Conservation (phyloP, 2,797 vertebrate species). For the Chromobotia macracanthus region DNA sequence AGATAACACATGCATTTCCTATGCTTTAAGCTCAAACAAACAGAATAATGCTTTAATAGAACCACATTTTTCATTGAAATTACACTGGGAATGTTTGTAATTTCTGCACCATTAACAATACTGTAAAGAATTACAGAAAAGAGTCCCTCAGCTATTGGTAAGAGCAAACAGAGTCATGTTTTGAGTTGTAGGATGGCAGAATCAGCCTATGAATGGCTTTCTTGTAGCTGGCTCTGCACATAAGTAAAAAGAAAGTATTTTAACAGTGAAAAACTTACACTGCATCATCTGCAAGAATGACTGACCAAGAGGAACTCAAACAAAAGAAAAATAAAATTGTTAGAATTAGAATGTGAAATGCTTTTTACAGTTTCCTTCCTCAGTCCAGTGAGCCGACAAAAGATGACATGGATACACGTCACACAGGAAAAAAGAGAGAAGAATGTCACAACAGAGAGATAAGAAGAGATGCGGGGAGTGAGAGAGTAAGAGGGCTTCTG, state of each 20-base stretch:
- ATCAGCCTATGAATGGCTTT: not conserved
- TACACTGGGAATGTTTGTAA: no score
- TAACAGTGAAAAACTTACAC: no score
- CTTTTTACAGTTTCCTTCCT: conserved; percentile 5
- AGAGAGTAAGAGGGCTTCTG: conserved; percentile 7
- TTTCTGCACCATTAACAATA: no score
- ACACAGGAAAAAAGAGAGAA: conserved; percentile 52
- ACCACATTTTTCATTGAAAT: no score
- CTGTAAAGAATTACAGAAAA: no score
- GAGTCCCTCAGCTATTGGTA: no score
- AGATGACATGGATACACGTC: conserved; percentile 36
- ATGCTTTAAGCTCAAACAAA: not conserved
- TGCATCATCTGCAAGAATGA: not conserved
- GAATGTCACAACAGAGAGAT: conserved; percentile 12
- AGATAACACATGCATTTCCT: not conserved
- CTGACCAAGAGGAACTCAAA: conserved; percentile 5
- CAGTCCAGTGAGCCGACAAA: not conserved
- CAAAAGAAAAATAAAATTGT: not conserved
- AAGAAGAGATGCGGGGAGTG: conserved; percentile 7
- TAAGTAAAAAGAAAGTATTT: no score
- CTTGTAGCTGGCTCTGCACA: not conserved
- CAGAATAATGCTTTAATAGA: not conserved
- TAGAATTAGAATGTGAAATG: not conserved
- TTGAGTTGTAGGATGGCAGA: not conserved
- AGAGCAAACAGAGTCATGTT: no score